phyloP scores from a whole-genome alignment of 1,140 invertebrate species.

The Saxidomus purpurata region DNA sequence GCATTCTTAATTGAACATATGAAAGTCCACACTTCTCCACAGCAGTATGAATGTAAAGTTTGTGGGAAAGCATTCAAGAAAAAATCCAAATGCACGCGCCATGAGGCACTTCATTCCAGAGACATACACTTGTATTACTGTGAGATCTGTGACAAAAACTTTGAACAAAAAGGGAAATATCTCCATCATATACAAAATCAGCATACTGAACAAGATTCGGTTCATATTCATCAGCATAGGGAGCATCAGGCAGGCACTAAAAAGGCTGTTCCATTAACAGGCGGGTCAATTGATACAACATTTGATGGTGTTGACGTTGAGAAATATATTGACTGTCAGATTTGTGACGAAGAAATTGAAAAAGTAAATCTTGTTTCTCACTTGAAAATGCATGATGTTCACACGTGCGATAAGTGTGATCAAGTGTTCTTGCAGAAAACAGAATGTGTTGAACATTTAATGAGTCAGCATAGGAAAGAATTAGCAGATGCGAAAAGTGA shows the following conservation, averaged over 20 bases:
- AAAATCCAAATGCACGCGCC: conserved; percentile 49
- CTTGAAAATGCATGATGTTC: conserved; percentile 38
- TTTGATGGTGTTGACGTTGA: conserved; percentile 32
- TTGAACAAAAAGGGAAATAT: conserved; percentile 61
- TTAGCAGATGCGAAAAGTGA: not conserved
- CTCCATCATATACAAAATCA: conserved; percentile 40
- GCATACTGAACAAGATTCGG: not conserved
- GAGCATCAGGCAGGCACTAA: conserved; percentile 32
- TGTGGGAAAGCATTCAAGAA: conserved; percentile 54
- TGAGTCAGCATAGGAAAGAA: conserved; percentile 59
- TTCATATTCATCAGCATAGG: conserved; percentile 16
- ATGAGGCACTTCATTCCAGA: conserved; percentile 48
- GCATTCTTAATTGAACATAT: conserved; percentile 6
- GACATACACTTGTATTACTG: conserved; percentile 46
- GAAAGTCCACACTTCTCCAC: conserved; percentile 25
- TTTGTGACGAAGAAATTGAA: conserved; percentile 60
- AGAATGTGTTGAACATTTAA: conserved; percentile 58
- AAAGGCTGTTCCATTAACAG: conserved; percentile 47
- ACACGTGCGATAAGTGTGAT: conserved; percentile 57
- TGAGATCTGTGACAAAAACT: conserved; percentile 51
- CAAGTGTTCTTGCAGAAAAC: conserved; percentile 55
- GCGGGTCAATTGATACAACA: conserved; percentile 47
- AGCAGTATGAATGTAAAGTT: conserved; percentile 50
- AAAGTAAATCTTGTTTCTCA: conserved; percentile 39
- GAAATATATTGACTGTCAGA: conserved; percentile 51